These are phyloP conservation scores for Montifringilla adamsi DNA, from an alignment of 2,113 vertebrate genomes.

Conservation along the genomic window DNA sequence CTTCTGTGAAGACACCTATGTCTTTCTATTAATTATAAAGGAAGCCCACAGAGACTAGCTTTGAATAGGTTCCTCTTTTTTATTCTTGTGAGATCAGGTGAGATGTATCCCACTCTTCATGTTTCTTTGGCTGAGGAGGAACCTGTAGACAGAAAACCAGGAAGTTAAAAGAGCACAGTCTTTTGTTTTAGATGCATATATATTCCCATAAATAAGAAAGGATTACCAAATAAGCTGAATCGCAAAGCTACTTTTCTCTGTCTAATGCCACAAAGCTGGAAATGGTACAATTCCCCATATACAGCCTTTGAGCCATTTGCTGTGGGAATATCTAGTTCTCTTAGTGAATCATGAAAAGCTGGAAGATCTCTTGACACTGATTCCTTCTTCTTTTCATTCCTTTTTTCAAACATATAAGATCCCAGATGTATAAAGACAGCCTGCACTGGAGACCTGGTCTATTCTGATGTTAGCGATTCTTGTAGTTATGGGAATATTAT, in stretches of 20 bases:
- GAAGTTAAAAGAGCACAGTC: neutral
- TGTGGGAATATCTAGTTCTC: neutral
- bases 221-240: neutral
- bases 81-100: neutral
- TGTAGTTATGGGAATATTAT: neutral
- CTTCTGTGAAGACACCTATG: constrained; percentile 5
- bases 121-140: neutral
- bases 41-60: neutral
- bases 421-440: neutral
- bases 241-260: neutral
- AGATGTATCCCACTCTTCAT: neutral
- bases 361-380: neutral
- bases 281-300: neutral
- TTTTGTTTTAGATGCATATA: neutral
- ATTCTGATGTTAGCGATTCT: neutral
- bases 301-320: neutral
- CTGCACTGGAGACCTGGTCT: neutral
- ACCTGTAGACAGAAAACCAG: neutral
- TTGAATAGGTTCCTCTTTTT: constrained; percentile 6
- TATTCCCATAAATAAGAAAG: constrained; percentile 11
- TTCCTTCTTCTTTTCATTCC: neutral
- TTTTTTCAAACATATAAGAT: constrained; percentile 16
- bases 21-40: constrained; percentile 44
- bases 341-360: neutral
- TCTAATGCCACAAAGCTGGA: neutral